A percentile compares a stretch with the other conserved stretches of the same genome.
Conservation (phyloP, 2,888 invertebrate species). For the Limnephilus lunatus region DNA sequence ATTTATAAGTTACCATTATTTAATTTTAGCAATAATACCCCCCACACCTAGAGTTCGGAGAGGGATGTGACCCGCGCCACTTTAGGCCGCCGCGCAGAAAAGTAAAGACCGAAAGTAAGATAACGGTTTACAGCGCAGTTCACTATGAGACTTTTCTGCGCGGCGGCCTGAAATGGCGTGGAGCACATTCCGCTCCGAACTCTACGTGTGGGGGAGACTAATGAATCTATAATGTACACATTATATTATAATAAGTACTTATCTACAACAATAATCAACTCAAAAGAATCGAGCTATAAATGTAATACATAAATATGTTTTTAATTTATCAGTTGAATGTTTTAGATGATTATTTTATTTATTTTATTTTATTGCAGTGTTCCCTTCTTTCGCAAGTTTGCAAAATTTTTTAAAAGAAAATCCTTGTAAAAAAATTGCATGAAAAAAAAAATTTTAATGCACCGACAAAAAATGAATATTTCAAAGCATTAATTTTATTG, state of each 20-base stretch:
- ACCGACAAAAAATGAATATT: neutral
- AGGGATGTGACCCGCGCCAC: too few relatives aligned
- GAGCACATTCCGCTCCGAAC: too few relatives aligned
- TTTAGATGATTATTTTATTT: neutral
- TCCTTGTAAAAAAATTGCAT: neutral
- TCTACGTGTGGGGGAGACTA: too few relatives aligned
- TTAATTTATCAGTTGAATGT: neutral
- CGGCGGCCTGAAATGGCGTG: too few relatives aligned
- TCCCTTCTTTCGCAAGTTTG: constrained; percentile 11
- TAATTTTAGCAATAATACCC: too few relatives aligned
- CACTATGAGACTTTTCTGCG: too few relatives aligned
- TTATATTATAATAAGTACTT: neutral
- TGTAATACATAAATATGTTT: neutral
- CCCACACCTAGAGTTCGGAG: too few relatives aligned
- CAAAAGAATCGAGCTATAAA: neutral
- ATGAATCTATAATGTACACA: neutral
- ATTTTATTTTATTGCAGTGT: constrained; percentile 24
- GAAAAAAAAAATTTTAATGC: neutral
- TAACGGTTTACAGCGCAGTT: too few relatives aligned
- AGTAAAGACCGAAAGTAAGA: too few relatives aligned
- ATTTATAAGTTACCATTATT: neutral
- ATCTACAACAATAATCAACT: neutral
- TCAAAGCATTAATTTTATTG: neutral
- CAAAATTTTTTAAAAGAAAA: constrained; percentile 20
- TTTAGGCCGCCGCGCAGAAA: too few relatives aligned